Evolutionary conservation across 2,113 vertebrate genomes (phyloP).

Genomic region (Sinocyclocheilus anshuiensis): DNA sequence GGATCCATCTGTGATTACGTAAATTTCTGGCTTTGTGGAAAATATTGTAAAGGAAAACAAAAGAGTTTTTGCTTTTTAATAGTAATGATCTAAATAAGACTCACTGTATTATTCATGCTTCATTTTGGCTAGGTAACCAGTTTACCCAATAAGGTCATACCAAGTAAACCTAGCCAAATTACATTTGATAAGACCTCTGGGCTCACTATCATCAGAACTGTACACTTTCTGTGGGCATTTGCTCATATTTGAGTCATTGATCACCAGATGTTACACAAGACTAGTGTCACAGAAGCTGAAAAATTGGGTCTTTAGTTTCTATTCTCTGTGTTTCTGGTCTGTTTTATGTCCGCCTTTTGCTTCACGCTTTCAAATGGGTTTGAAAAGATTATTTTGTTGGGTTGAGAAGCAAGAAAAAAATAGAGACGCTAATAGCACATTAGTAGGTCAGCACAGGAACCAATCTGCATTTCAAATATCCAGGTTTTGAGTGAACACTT

Average conservation of each 20-base stretch:
- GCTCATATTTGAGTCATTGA: background rate
- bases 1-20: background rate
- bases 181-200: background rate
- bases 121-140: background rate
- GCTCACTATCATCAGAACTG: background rate
- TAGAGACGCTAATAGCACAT: slow-evolving; percentile 1
- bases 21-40: background rate
- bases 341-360: too few relatives aligned
- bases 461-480: slow-evolving; percentile 48
- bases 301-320: too few relatives aligned
- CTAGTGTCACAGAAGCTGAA: background rate
- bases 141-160: slow-evolving; percentile 3
- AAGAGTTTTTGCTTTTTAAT: background rate
- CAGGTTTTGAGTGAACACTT: slow-evolving; percentile 11
- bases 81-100: background rate
- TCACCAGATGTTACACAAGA: background rate
- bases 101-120: background rate
- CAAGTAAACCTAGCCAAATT: background rate
- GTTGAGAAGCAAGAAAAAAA: background rate
- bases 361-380: background rate
- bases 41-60: background rate
- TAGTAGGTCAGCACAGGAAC: slow-evolving; percentile 12
- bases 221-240: background rate
- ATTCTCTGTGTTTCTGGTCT: background rate
- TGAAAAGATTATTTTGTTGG: background rate